Conservation (phyloP, 2,888 invertebrate genomes). For the Lumbricus terrestris region DNA sequence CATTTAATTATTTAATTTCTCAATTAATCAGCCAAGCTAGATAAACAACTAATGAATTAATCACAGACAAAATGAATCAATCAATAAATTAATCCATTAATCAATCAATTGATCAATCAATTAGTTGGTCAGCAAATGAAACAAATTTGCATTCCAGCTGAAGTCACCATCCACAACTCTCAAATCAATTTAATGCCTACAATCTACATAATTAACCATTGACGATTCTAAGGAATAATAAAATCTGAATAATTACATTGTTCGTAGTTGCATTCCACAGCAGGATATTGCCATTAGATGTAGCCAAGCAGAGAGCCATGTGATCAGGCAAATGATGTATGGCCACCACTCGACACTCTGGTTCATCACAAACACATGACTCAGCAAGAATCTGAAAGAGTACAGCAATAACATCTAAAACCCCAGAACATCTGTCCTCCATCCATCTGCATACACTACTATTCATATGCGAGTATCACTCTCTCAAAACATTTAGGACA, state of each 20-base stretch:
- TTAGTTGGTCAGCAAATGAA: background rate
- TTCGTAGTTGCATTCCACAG: constrained; percentile 45
- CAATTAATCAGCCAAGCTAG: background rate
- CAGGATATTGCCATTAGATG: constrained; percentile 46
- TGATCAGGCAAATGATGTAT: constrained; percentile 52
- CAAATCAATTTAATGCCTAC: background rate
- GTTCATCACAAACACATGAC: constrained; percentile 39
- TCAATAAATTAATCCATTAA: background rate
- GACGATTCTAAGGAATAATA: background rate
- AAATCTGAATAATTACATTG: constrained; percentile 26
- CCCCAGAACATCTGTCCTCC: background rate
- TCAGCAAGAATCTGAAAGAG: constrained; percentile 33
- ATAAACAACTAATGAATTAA: background rate
- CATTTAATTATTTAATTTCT: background rate
- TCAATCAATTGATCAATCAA: background rate
- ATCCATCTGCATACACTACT: background rate
- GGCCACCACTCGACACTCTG: constrained; percentile 42
- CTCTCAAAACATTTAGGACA: too few relatives aligned
- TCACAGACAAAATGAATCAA: background rate
- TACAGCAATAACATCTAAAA: constrained; percentile 17
- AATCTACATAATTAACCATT: background rate
- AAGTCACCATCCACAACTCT: background rate
- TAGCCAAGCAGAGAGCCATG: constrained; percentile 50
- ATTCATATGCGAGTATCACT: background rate
- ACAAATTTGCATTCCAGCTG: background rate